These are phyloP conservation scores for Cyanocitta stelleri DNA, from an alignment of 2,113 vertebrate species.

Conservation along the genomic window DNA sequence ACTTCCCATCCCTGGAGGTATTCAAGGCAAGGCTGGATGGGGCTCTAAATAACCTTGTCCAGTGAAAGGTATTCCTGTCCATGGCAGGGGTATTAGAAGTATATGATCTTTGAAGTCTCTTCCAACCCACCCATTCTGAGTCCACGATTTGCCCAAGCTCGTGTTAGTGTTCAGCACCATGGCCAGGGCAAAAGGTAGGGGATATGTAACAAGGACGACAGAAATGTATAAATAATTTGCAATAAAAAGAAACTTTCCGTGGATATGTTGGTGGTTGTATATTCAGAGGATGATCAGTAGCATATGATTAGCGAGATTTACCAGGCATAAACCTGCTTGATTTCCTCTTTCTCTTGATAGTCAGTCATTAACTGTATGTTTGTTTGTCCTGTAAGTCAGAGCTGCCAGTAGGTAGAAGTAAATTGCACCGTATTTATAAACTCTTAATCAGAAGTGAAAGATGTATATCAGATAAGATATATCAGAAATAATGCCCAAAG, in stretches of 20 bases:
- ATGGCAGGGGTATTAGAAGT: background rate
- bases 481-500: background rate
- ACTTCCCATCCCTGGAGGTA: background rate
- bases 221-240: background rate
- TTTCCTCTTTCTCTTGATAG: background rate
- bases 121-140: background rate
- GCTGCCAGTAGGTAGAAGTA: background rate
- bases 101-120: background rate
- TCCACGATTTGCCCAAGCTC: too few relatives aligned
- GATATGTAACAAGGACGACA: accelerated
- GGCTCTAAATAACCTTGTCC: background rate
- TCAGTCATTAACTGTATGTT: background rate
- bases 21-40: background rate
- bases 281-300: background rate
- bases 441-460: background rate
- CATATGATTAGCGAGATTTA: background rate
- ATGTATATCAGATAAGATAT: too few relatives aligned
- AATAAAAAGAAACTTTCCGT: background rate
- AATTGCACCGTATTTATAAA: background rate
- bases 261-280: background rate
- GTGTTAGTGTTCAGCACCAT: constrained; percentile 29
- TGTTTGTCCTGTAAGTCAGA: background rate
- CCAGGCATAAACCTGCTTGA: background rate
- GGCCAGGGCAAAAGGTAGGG: background rate
- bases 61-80: background rate